Conservation (phyloP, 2,797 vertebrate species). For the Centroberyx gerrardi region DNA sequence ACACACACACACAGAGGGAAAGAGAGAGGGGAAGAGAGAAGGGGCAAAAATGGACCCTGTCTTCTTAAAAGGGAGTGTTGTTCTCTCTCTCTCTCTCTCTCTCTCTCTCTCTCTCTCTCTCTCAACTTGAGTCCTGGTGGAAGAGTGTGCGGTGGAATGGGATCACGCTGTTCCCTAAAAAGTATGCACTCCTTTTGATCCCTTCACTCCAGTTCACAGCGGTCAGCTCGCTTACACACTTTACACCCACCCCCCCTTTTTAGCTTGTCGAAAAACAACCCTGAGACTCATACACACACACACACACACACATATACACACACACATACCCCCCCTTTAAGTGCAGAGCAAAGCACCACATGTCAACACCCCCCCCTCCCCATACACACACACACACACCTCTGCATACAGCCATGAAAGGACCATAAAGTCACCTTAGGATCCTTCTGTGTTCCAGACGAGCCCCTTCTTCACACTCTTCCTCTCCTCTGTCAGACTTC, state of each 20-base stretch:
- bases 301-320: constrained; percentile 26
- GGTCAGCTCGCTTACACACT: constrained; percentile 73
- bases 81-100: background rate
- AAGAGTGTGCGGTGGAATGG: constrained; percentile 51
- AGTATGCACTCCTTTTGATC: constrained; percentile 81
- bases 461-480: constrained; percentile 80
- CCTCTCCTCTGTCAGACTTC: constrained; percentile 74
- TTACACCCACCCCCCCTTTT: constrained; percentile 57
- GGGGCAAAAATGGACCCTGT: constrained; percentile 26
- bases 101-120: constrained; percentile 11
- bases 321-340: constrained; percentile 55
- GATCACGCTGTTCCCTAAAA: constrained; percentile 69
- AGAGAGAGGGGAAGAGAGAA: background rate
- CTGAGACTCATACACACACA: constrained; percentile 29
- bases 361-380: constrained; percentile 67
- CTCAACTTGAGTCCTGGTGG: constrained; percentile 55
- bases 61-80: constrained; percentile 38
- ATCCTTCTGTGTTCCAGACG: constrained; percentile 82
- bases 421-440: constrained; percentile 88
- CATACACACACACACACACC: constrained; percentile 9
- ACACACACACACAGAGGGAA: constrained; percentile 1
- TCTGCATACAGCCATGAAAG: constrained; percentile 60
- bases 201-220: constrained; percentile 84
- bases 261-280: constrained; percentile 57
- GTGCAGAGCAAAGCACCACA: constrained; percentile 72